Conservation (phyloP, 2,888 invertebrate genomes). For the Apomyelois bistriatella region DNA sequence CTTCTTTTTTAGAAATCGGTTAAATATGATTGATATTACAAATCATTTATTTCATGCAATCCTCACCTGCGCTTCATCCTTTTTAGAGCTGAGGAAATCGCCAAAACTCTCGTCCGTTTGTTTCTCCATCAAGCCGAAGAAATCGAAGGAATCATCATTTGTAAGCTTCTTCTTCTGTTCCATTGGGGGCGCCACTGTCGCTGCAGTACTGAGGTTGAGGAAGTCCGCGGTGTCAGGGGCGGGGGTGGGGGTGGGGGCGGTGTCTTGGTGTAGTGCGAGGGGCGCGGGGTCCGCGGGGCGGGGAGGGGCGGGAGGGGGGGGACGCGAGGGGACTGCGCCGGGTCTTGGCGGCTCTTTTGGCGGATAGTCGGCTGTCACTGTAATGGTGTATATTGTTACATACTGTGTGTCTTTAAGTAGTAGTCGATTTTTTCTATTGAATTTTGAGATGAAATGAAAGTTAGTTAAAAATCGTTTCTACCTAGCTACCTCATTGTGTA, state of each 20-base stretch:
- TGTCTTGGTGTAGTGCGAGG: constrained; percentile 34
- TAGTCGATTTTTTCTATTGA: too few relatives aligned
- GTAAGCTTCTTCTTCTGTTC: constrained; percentile 44
- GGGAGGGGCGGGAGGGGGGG: constrained; percentile 27
- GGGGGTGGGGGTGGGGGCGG: constrained; percentile 20
- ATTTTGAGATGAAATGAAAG: too few relatives aligned
- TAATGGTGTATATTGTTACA: neutral
- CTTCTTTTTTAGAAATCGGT: too few relatives aligned
- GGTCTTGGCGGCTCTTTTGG: constrained; percentile 44
- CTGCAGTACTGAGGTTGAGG: constrained; percentile 46
- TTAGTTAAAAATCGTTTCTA: too few relatives aligned
- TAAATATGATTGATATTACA: neutral
- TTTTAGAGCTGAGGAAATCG: constrained; percentile 62
- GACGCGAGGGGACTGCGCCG: constrained; percentile 37
- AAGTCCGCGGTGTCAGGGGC: constrained; percentile 49
- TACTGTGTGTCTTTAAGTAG: neutral
- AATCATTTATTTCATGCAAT: neutral
- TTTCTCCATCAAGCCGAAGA: constrained; percentile 81
- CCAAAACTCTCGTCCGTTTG: constrained; percentile 65
- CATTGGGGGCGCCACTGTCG: constrained; percentile 16
- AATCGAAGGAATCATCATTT: constrained; percentile 79
- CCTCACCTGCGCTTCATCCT: constrained; percentile 40
- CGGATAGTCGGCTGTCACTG: constrained; percentile 64
- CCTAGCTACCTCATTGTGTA: too few relatives aligned
- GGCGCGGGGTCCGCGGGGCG: constrained; percentile 16